Percentiles rank a stretch among this genome's conserved stretches.
These are phyloP conservation scores for Rhizoglyphus robini DNA, from an alignment of 1,140 invertebrate species.

Conservation along the genomic window DNA sequence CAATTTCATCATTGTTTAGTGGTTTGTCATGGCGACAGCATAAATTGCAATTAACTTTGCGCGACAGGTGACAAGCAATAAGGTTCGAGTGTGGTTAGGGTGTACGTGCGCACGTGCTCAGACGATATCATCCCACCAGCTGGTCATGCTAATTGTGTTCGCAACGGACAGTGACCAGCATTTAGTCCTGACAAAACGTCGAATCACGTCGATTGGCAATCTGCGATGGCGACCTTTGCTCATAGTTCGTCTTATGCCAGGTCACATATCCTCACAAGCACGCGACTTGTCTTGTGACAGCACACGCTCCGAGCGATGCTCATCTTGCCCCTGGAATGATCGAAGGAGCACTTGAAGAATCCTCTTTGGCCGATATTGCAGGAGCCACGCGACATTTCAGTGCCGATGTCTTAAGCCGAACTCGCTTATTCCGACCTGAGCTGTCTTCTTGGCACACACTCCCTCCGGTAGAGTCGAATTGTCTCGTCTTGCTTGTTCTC, in stretches of 20 bases:
- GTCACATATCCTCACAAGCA: background rate
- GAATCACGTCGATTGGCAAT: too few relatives aligned
- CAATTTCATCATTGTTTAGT: too few relatives aligned
- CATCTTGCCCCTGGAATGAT: background rate
- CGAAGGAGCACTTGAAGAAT: background rate
- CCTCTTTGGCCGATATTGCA: background rate
- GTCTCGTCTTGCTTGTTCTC: background rate
- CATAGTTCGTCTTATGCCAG: too few relatives aligned
- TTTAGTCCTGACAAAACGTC: too few relatives aligned
- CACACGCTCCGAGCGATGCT: background rate
- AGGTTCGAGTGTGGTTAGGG: background rate
- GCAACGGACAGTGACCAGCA: too few relatives aligned
- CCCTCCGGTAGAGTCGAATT: background rate
- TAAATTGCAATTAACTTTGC: background rate
- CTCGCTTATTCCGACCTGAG: too few relatives aligned
- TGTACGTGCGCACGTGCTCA: background rate
- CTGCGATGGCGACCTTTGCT: too few relatives aligned
- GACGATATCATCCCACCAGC: background rate
- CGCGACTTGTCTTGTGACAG: background rate
- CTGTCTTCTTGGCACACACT: background rate
- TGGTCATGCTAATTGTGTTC: too few relatives aligned
- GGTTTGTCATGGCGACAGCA: too few relatives aligned
- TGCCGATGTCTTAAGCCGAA: background rate
- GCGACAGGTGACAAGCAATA: conserved; percentile 3
- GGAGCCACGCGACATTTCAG: conserved; percentile 2